Percentiles rank a stretch among this genome's conserved stretches.
phyloP scores from a whole-genome alignment of 2,797 vertebrate species.

The Chromobotia macracanthus region DNA sequence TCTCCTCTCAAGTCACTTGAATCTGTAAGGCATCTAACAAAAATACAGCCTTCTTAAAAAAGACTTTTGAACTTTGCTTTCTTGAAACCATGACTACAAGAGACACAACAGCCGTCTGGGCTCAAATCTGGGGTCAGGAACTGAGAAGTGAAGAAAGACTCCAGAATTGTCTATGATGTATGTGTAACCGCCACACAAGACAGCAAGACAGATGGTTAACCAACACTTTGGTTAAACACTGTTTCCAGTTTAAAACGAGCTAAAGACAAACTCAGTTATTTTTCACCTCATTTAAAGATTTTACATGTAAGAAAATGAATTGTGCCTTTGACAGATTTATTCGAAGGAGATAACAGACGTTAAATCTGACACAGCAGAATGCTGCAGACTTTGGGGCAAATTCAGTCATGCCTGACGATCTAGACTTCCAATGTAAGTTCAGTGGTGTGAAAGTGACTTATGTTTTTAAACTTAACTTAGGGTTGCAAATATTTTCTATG shows the following conservation, averaged over 20 bases:
- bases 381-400: too few species aligned
- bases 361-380: too few species aligned
- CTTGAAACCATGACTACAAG: constrained; percentile 73
- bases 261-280: too few species aligned
- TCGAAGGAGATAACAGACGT: too few species aligned
- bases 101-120: constrained; percentile 76
- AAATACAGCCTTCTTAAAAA: constrained; percentile 1
- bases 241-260: background rate
- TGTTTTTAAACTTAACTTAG: too few species aligned
- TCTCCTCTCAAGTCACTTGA: constrained; percentile 13
- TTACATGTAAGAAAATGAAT: too few species aligned
- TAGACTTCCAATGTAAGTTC: too few species aligned
- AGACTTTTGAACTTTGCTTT: constrained; percentile 58
- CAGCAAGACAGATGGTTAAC: background rate
- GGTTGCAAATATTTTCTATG: too few species aligned
- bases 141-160: background rate
- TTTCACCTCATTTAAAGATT: too few species aligned
- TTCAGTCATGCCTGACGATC: too few species aligned
- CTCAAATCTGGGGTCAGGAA: constrained; percentile 51
- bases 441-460: too few species aligned
- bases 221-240: background rate
- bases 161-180: background rate
- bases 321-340: too few species aligned
- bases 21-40: constrained; percentile 7
- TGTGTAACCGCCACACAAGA: constrained; percentile 5